Base-by-base conservation (phyloP, 2,113 vertebrate species). In the Etheostoma cragini region DNA sequence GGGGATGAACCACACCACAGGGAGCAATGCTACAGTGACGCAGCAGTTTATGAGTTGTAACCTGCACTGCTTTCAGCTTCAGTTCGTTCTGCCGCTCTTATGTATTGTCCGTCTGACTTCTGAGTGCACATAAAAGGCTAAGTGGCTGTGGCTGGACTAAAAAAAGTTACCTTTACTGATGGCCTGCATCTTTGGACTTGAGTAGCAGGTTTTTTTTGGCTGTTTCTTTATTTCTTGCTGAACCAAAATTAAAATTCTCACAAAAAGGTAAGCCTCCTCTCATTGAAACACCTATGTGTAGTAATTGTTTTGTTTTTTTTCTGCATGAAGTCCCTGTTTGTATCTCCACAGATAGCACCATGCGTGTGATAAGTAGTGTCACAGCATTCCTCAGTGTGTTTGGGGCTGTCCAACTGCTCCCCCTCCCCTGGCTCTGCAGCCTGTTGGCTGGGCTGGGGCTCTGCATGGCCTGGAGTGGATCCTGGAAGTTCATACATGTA, bases 401-500 rank as follows among this genome's bases (percentile, higher is more conserved):
- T n/a, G 90, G 80, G 30, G 78, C 81, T 2, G 56, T 62, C 0
- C 72, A 92, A 16, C 68, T 82, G 42, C 49, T 53, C 5, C 68
- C 63, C 13, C 19, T 79, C 21, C 58, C 86, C 57, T 86, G 86
- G 81, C 52, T 85, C 47, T 85, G 71, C 68, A 79, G 81, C 52
- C 45, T 96, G 42, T 73, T 96, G 8, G 94, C 91, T 0, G 92
- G 92, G 0, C 64, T 97, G 54, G 94, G 92, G 1, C 52, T 97
- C 17, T 95, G 91, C 77, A 56, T 96, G 58, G 89, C 91, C 54
- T 78, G 89, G 66, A 94, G 93, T 5, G 93, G 94, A 4, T 78
- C 81, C 56, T 96, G 96, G 96, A 93, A 87, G 76, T 96, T 95
- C 76, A 77, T 97, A 80, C 86, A 92, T 57, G 92, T 97, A 38